Base-by-base conservation (phyloP, 2,888 invertebrate genomes). In the Mesoligia furuncula region DNA sequence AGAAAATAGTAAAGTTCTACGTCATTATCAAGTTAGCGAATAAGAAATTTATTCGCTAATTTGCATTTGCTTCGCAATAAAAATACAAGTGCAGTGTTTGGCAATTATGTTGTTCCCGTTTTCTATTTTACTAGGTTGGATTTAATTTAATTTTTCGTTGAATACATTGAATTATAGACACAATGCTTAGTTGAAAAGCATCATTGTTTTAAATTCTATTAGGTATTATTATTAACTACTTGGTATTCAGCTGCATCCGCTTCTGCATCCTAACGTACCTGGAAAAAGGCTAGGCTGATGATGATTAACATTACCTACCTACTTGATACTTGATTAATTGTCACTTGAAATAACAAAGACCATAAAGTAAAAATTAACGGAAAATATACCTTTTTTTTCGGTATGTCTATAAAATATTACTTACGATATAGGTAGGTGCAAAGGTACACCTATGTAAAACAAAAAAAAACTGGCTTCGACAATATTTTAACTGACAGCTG, bases 11-110 rank as follows among this genome's bases (percentile, higher is more conserved):
- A 9, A 24, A 48, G n/a, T 61, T 48, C n/a, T 61, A 17, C 13
- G 42, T 76, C 45, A 45, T 67, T 67, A 80, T 71, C 27, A 42
- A 71, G 62, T 70, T 59, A 71, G 57, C 24, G 7, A 71, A 42
- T 39, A 64, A 54, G 6, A 8, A 59, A 51, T 51, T 45, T 39
- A 76, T 70, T 54, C 13, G 11, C 15, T 72, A 71, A 80, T 57
- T 67, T 57, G 27, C 24, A 39, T 67, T 76, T n/a, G 31, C 39
- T 68, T 68, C 17, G 20, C 54, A 4, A 36, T 59, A 57, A 51
- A 54, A 72, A 54, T 51, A 42, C 13, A 24, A 57, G 13, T 42
- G 51, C 24, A 7, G 3, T 36, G 13, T 36, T 59, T 27, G 3
- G 42, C 4, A 42, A 66, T 61, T 59, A 42, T 51, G 13, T 59